Percentiles rank a stretch among this genome's conserved stretches.
Evolutionary conservation across 2,113 vertebrate species (phyloP).

Genomic region (Felis catus): F.catus_Fca126_mat1.0 CM031417.1:1121001-1121500

Average conservation of each 20-base stretch:
- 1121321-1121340: fast-evolving
- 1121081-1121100: neutral
- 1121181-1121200: neutral
- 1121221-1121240: neutral
- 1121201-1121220: neutral
- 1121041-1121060: neutral
- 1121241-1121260: too few species aligned
- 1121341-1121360: too few species aligned
- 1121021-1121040: neutral
- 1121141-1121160: neutral
- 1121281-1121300: too few species aligned
- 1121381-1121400: too few species aligned
- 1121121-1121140: fast-evolving
- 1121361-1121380: too few species aligned
- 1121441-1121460: neutral
- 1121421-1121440: neutral
- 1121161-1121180: fast-evolving
- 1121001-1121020: neutral
- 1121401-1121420: too few species aligned
- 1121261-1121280: too few species aligned
- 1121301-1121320: too few species aligned
- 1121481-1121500: neutral
- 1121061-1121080: neutral
- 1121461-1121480: neutral
- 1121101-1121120: fast-evolving